Evolutionary conservation across 2,888 invertebrate species (phyloP).

Genomic region (Diaperis boleti): DNA sequence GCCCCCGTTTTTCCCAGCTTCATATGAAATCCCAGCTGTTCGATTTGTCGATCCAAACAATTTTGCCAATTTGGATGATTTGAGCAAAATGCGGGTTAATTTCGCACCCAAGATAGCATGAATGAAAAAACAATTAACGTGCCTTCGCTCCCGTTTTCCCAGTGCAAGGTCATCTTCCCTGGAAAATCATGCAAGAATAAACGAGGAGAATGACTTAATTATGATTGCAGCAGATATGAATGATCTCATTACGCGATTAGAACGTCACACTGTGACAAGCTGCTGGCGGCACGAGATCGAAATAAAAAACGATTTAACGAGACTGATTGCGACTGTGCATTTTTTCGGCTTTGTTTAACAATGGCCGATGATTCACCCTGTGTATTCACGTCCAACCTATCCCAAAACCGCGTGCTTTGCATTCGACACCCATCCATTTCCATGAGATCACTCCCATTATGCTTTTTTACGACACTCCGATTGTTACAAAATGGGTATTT

Average conservation of each 20-base stretch:
- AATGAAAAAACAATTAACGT: no score
- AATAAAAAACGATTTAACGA: neutral
- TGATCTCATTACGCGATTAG: neutral
- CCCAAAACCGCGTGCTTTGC: neutral
- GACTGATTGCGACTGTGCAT: no score
- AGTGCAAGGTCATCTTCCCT: neutral
- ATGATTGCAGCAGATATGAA: neutral
- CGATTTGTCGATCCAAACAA: no score
- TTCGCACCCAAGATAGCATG: no score
- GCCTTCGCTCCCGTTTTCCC: no score
- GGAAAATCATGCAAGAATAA: neutral
- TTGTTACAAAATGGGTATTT: constrained; percentile 5
- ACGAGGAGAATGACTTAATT: neutral
- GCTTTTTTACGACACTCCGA: constrained; percentile 4
- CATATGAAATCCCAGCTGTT: no score
- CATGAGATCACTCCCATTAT: constrained; percentile 2
- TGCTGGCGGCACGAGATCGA: neutral
- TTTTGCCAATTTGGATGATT: no score
- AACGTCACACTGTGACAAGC: neutral
- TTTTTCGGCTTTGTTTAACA: no score
- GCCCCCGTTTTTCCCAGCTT: no score
- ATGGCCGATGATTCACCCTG: neutral
- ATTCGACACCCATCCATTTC: constrained; percentile 1
- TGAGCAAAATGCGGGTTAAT: no score
- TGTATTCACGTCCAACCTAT: neutral